Base-by-base conservation (phyloP, 2,888 invertebrate species). In the Athalia circularis region DNA sequence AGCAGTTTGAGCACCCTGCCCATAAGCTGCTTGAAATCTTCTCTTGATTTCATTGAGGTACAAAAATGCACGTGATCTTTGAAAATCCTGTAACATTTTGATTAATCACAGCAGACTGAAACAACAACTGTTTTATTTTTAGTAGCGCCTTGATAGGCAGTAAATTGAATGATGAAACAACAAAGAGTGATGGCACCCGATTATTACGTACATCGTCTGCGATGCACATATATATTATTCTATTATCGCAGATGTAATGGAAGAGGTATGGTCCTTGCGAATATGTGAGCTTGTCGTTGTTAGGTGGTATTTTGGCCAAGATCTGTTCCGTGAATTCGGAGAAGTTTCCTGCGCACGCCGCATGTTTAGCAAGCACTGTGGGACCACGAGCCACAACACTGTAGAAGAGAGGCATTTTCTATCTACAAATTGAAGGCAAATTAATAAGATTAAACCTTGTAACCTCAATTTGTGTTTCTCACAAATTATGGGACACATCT, bases 241-340 rank as follows among this genome's bases (percentile, higher is more conserved):
- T 93, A 88, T 96, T 95, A 90, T 98, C 97, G 84, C 94, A 94
- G 82, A 97, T 94, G 87, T 98, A 98, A 88, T 98, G 98, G 88
- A 98, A 98, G 80, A 98, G 91, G 90, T 97, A 98, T 88, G 95
- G 96, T 87, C 96, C 97, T 92, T 98, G 98, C 2, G 97, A 95
- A 88, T 98, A 98, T 0, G 98, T 98, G 82, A 98, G 92, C 90
- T 97, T 98, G 83, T 97, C 95, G 92, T 98, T 95, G 80, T 96
- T 95, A n/a, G 95, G 93, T 29, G 96, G 94, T 87, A 98, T 98
- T 91, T 96, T 97, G 1, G 94, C 92, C 77, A 98, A 92, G 81
- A 98, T 96, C 89, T 97, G 97, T 89, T 98, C 97, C 0, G 97
- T 96, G 6, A 98, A 97, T 92, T 98, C 98, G 3, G 95, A 95